Evolutionary conservation across 2,797 vertebrate genomes (phyloP).

Genomic region (Cichlasoma orientale): DNA sequence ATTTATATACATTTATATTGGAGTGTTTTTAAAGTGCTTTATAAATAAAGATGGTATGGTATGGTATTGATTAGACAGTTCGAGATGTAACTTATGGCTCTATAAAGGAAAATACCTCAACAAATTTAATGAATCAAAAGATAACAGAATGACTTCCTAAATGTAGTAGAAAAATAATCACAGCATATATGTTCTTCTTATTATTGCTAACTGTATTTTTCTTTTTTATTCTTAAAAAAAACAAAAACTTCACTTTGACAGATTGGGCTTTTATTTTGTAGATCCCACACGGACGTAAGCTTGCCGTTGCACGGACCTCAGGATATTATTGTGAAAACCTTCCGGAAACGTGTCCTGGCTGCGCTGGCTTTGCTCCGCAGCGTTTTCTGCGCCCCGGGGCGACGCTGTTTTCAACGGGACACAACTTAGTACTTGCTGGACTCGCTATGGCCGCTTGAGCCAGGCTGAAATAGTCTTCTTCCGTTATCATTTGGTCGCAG

Average conservation of each 20-base stretch:
- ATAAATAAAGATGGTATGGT: too few relatives aligned
- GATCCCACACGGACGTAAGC: background rate
- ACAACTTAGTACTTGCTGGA: conserved; percentile 48
- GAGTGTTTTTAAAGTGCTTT: too few relatives aligned
- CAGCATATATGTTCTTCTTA: background rate
- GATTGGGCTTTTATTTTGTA: conserved; percentile 36
- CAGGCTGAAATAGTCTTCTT: conserved; percentile 23
- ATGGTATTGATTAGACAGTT: too few relatives aligned
- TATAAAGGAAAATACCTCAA: too few relatives aligned
- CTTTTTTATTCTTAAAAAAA: too few relatives aligned
- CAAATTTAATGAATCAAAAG: too few relatives aligned
- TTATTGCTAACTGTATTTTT: background rate
- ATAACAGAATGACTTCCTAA: too few relatives aligned
- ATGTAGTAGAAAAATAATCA: too few relatives aligned
- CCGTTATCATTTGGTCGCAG: background rate
- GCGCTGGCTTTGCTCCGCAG: background rate
- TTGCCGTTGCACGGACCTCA: rapidly evolving
- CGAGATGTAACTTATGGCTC: too few relatives aligned
- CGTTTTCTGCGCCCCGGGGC: conserved; percentile 69
- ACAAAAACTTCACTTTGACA: background rate
- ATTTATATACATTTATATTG: too few relatives aligned
- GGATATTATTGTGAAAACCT: conserved; percentile 16
- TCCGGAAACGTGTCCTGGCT: conserved; percentile 9
- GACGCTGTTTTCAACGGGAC: conserved; percentile 71
- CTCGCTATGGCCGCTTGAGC: conserved; percentile 69